Evolutionary conservation across 2,797 vertebrate species (phyloP), one percentile per base, ranked within the genome.

Genomic region (Sphenodon punctatus): DNA sequence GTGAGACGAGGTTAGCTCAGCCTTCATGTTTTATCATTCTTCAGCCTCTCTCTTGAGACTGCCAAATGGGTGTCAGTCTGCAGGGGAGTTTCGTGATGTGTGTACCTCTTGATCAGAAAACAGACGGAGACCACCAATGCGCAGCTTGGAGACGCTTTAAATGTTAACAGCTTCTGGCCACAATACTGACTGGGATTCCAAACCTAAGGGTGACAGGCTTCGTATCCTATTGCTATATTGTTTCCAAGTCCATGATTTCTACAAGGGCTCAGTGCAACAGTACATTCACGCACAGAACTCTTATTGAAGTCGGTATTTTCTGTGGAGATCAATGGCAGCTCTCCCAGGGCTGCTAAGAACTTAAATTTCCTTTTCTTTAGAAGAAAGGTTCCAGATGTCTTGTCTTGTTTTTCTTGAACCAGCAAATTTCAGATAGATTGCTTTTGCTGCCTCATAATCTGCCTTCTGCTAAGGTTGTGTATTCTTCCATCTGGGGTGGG

Each of bases 161-260:
- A 53, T 36, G 20, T 23, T 73, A 81, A 4, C 39, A 67, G 65
- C 7, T 8, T 72, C 38, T 88, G 88, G 46, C 81, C 77, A 78
- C 64, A 75, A 90, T 73, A 83, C 84, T 61, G 42, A 49, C 43
- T 86, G 82, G 86, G 88, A 86, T 75, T 78, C 58, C 80, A 85
- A 76, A 79, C 86, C 70, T 84, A 89, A 69, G 23, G 86, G 82
- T 91, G 90, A 93, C 64, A 78, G 88, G 85, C 78, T 80, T 87
- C 39, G 53, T 65, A 87, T 86, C 82, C 55, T 80, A 64, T 82
- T 84, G 78, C 67, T 45, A 70, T 78, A 68, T 85, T 68, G 77
- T 91, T 92, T 93, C 88, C 85, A 94, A 92, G 90, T 71, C 79
- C 82, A 7, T 8, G 8, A 2, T 90, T 85, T 88, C 68, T 63